Base-by-base conservation (phyloP, 2,113 vertebrate species). In the Cyprinodon tularosa region DNA sequence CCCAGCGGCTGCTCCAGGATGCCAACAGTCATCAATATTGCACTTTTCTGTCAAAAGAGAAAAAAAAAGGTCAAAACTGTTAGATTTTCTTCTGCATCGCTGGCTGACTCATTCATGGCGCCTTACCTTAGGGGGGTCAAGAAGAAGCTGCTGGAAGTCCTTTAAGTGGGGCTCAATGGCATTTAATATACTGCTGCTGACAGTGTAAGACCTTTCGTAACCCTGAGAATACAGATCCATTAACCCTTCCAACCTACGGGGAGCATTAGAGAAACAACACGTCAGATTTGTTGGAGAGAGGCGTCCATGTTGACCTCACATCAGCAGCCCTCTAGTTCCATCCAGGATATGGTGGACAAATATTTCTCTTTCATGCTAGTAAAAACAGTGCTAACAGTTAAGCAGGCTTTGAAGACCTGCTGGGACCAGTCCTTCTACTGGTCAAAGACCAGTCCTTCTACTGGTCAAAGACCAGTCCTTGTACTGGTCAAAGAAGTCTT, bases 201-300 rank as follows among this genome's bases (percentile, higher is more conserved):
- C 95, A 91, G 96, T 92, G 92, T 95, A 94, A 87, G 95, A 93
- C 94, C 95, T 94, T 94, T 98, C 97, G 84, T 94, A 96, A 95
- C 96, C 97, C 96, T 98, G 97, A 96, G 96, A 96, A 95, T 96
- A 96, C 84, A 96, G 93, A 93, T 99, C 97, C 94, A 96, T 95
- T 91, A 96, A 93, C 86, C 97, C 96, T 90, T 99, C 98, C 93
- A 97, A 92, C 82, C 98, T 99, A 94, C 8, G 6, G 64, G 22
- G 84, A n/a, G 77, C 39, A 84, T 42, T 29, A 75, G 3, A 82
- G 8, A 48, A 6, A 53, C 37, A 14, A 40, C 3, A 50, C 13
- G 44, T 47, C 20, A 20, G 12, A 12, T 62, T 6, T 62, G 29
- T 36, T 29, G 1, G 38, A 62, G 4, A 14, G 29, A 29, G 29